phyloP scores from a whole-genome alignment of 2,113 vertebrate species.

The Pelobates fuscus region DNA sequence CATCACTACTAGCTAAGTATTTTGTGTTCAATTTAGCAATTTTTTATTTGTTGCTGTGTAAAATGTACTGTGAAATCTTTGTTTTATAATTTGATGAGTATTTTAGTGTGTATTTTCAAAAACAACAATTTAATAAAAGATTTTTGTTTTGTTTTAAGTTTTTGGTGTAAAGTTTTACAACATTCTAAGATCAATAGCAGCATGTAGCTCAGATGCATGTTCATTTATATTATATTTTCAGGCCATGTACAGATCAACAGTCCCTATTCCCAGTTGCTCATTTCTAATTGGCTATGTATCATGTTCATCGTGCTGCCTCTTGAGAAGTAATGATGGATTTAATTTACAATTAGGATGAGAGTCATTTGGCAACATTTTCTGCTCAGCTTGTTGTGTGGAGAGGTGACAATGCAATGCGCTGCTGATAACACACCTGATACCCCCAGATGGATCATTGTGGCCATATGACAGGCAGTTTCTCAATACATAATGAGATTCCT shows the following conservation, averaged over 20 bases:
- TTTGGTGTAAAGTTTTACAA: too few relatives aligned
- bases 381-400: background rate
- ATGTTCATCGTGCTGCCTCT: background rate
- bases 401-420: background rate
- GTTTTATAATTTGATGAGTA: too few relatives aligned
- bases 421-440: conserved; percentile 5
- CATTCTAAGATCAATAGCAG: too few relatives aligned
- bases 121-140: too few relatives aligned
- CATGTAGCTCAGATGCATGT: too few relatives aligned
- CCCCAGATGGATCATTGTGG: conserved; percentile 21
- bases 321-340: conserved; percentile 5
- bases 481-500: background rate
- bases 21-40: too few relatives aligned
- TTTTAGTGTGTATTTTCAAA: too few relatives aligned
- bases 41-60: too few relatives aligned
- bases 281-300: background rate
- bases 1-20: too few relatives aligned
- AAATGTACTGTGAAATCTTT: too few relatives aligned
- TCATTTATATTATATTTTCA: too few relatives aligned
- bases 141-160: too few relatives aligned
- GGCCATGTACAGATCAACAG: background rate
- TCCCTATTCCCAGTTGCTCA: background rate
- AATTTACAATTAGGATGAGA: conserved; percentile 6
- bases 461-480: background rate
- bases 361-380: background rate